phyloP scores from a whole-genome alignment of 2,888 invertebrate genomes.

The Caenorhabditis sp. region DNA sequence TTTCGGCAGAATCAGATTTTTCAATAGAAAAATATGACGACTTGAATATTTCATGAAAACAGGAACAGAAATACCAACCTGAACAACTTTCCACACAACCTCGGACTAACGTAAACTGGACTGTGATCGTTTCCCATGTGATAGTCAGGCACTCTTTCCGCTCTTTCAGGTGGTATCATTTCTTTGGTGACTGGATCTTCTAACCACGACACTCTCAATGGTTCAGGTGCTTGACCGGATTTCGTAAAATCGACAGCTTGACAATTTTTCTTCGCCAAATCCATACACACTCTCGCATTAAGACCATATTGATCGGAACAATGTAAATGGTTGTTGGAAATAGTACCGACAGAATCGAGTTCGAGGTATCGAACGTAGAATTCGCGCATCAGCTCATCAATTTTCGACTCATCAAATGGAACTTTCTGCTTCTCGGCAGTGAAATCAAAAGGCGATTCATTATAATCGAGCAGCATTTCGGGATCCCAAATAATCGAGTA shows the following conservation, averaged over 20 bases:
- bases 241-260: constrained; percentile 69
- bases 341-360: constrained; percentile 69
- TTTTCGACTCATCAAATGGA: constrained; percentile 25
- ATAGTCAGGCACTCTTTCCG: constrained; percentile 47
- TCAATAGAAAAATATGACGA: too few species aligned
- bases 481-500: constrained; percentile 72
- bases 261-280: constrained; percentile 66
- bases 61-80: too few species aligned
- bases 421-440: constrained; percentile 42
- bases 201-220: constrained; percentile 38
- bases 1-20: too few species aligned
- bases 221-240: constrained; percentile 43
- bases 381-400: constrained; percentile 56
- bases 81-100: constrained; percentile 62
- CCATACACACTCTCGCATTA: constrained; percentile 56
- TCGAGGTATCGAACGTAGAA: constrained; percentile 71
- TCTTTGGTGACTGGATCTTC: constrained; percentile 29
- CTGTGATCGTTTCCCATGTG: constrained; percentile 42
- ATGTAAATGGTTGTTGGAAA: constrained; percentile 70
- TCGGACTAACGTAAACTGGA: constrained; percentile 44
- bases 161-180: constrained; percentile 46
- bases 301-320: constrained; percentile 70
- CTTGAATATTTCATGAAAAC: too few species aligned
- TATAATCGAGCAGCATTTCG: constrained; percentile 66
- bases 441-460: constrained; percentile 66